A percentile compares a stretch with the other conserved stretches of the same genome.
phyloP scores from a whole-genome alignment of 2,888 invertebrate genomes.

The Dysmachus trigonus region DNA sequence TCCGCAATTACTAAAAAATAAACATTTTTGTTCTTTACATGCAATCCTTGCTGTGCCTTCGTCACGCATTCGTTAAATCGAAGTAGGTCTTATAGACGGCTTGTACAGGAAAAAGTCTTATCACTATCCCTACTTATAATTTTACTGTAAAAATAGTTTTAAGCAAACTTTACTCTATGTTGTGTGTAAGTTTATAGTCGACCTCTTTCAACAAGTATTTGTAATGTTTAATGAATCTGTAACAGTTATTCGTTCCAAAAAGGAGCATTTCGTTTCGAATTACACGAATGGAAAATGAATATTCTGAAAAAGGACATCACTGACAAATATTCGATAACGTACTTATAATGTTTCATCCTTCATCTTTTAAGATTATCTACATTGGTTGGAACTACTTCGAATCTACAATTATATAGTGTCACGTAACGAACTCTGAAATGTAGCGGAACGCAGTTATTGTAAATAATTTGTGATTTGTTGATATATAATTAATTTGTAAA shows the following conservation, averaged over 20 bases:
- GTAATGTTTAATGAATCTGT: conserved; percentile 11
- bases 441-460: not conserved
- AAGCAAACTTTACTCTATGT: not conserved
- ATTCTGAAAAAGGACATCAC: not conserved
- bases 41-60: conserved; percentile 23
- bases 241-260: conserved; percentile 4
- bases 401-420: not conserved
- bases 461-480: conserved; percentile 28
- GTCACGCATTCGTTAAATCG: not conserved
- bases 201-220: conserved; percentile 19
- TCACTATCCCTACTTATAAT: conserved; percentile 65
- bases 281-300: not conserved
- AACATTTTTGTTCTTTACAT: conserved; percentile 31
- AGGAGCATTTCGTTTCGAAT: not conserved
- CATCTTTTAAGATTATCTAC: conserved; percentile 18
- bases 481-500: conserved; percentile 15
- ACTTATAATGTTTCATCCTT: conserved; percentile 11
- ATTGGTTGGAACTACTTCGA: not conserved
- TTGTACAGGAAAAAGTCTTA: conserved; percentile 64
- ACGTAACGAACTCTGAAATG: not conserved
- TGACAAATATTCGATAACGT: not conserved
- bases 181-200: not conserved
- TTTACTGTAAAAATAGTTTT: conserved; percentile 51
- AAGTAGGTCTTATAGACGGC: conserved; percentile 61
- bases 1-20: not conserved